Evolutionary conservation across 1,140 invertebrate genomes (phyloP), one percentile per base, ranked within the genome.

Genomic region (Triops cancriformis): DNA sequence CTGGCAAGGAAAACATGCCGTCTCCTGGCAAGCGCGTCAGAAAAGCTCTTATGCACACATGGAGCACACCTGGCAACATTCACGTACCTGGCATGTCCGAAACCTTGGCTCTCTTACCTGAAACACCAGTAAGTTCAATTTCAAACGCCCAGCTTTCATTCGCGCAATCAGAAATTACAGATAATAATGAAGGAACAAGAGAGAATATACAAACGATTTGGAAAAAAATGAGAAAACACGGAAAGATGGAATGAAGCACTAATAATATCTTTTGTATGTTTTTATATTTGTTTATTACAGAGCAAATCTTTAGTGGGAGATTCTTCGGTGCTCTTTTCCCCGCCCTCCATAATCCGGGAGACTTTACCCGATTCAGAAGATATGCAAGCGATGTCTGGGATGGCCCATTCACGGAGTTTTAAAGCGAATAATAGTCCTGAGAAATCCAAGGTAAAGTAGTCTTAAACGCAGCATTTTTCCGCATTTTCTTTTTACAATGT

Each of bases 251-350:
- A n/a, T n/a, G n/a, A n/a, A n/a, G n/a, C n/a, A n/a, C n/a, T n/a
- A n/a, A n/a, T n/a, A n/a, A n/a, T n/a, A 14, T 0, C 9, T 27
- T 45, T 78, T 43, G 26, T 79, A 37, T 10, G 1, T 79, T 72
- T 31, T 10, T 79, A 18, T 23, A 18, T 73, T 79, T 27, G 18
- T 81, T 80, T 78, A 78, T 88, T 88, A 3, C 87, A 94, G 90
- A 95, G 94, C 84, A 95, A 95, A 87, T 93, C 92, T 73, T 84
- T 96, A 82, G 89, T 88, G 14, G 90, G 90, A 23, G 91, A 93
- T 81, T 90, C 90, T 37, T 94, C 92, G 9, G 89, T 92, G 14
- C 84, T 94, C 78, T 95, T 96, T 82, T 95, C 93, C 1, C 93
- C 94, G 1, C 91, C 93, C 12, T 93, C 92, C 5, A 93, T 95